These are phyloP conservation scores for Myoxocephalus aenaeus DNA, from an alignment of 2,797 vertebrate genomes.

Conservation along the genomic window DNA sequence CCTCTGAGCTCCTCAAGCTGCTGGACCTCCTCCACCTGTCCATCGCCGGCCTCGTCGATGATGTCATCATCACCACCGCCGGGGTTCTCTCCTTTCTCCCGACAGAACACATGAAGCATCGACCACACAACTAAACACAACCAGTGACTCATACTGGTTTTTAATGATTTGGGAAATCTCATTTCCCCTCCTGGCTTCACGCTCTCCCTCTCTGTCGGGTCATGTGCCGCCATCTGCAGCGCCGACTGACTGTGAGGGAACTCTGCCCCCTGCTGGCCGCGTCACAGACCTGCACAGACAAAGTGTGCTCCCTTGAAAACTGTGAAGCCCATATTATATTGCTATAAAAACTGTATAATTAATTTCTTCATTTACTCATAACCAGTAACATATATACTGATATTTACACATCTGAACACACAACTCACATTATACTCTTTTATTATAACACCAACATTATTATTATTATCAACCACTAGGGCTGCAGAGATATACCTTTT, in stretches of 20 bases:
- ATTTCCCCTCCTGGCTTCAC: background rate
- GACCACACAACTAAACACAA: slow-evolving; percentile 23
- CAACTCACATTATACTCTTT: no score
- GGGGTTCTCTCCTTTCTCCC: background rate
- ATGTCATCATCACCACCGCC: background rate
- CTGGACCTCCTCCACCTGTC: slow-evolving; percentile 30
- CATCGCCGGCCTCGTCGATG: background rate
- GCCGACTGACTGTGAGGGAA: slow-evolving; percentile 1
- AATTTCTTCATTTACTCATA: no score
- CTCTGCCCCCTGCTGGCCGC: slow-evolving; percentile 56
- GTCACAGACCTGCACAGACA: background rate
- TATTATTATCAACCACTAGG: no score
- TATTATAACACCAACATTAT: no score
- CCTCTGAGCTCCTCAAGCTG: slow-evolving; percentile 16
- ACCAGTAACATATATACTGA: no score
- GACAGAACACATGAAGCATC: slow-evolving; percentile 8
- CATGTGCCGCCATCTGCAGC: background rate
- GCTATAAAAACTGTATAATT: no score
- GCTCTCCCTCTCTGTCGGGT: background rate
- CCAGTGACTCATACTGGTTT: background rate
- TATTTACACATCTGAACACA: no score
- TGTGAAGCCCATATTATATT: no score
- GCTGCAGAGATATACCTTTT: no score
- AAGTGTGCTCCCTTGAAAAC: no score
- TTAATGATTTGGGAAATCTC: background rate